Evolutionary conservation across 2,113 vertebrate species (phyloP), one percentile per base, ranked within the genome.

Genomic region (Leuciscus idus): DNA sequence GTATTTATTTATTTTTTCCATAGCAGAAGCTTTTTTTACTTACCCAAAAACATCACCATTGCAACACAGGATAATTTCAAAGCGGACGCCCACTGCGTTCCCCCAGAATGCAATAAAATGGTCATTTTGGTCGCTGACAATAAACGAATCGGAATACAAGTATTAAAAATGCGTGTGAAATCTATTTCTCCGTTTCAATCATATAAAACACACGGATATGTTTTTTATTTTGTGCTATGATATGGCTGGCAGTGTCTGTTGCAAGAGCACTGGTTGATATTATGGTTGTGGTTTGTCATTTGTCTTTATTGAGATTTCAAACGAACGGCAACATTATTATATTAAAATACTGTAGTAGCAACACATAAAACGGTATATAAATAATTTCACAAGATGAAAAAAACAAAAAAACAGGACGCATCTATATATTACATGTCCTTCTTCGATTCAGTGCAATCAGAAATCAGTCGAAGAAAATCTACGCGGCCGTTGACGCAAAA

Each of bases 231-330:
- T 92, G 89, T 91, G 93, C 92, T 93, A 90, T 90, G 88, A 90
- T 90, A 89, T 90, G 92, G 92, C 91, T 93, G 94, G 93, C 94
- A 94, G 93, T 94, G 95, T 91, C 93, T 93, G 91, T 93, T 93
- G 93, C 92, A 87, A 85, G 72, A 59, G 83, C 90, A 87, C 75
- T 15, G 87, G 88, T 94, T 93, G 93, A 43, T 95, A 89, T 91
- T 84, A 82, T 89, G 95, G 93, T 92, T 95, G 85, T 57, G 75
- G 88, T 68, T 84, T 26, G 21, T 7, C 0, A 4, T 21, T 52
- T 48, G 9, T 7, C 0, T 1, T 59, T 4, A 0, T 46, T 9
- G 1, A 15, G 61, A 8, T 15, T 64, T 52, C 4, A 68, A 13
- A 33, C 19, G 0, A n/a, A 48, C 36, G 21, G 8, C 4, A 46